Conservation (phyloP, 2,888 invertebrate genomes). For the Agrochola litura region DNA sequence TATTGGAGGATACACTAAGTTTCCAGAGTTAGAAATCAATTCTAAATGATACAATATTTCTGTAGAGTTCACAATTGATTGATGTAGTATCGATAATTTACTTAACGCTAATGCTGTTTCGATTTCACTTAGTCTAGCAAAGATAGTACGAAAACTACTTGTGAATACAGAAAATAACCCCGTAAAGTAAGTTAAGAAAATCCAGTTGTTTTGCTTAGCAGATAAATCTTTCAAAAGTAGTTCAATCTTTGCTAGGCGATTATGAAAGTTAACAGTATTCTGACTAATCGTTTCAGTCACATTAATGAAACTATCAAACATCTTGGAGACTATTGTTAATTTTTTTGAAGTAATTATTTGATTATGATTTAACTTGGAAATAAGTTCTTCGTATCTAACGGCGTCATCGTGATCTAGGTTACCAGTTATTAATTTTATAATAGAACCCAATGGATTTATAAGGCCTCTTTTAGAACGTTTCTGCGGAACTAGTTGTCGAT, state of each 20-base stretch:
- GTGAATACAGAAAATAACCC: slow-evolving; percentile 8
- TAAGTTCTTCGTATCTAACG: no score
- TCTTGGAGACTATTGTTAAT: neutral
- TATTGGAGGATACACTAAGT: no score
- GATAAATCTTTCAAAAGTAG: neutral
- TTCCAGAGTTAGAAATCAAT: no score
- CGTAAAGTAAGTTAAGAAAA: neutral
- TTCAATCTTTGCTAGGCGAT: neutral
- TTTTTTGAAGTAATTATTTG: neutral
- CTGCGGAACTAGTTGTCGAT: slow-evolving; percentile 9
- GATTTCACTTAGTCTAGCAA: slow-evolving; percentile 1
- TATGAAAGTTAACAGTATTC: neutral
- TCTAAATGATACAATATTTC: no score
- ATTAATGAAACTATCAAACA: slow-evolving; percentile 3
- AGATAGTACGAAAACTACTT: slow-evolving; percentile 1
- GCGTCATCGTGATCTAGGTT: neutral
- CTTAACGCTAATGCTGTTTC: slow-evolving; percentile 1
- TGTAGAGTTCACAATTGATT: no score
- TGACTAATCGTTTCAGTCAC: neutral
- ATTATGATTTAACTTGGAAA: neutral
- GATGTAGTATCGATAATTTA: no score
- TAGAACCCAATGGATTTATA: slow-evolving; percentile 5
- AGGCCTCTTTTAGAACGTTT: neutral
- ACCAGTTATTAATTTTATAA: slow-evolving; percentile 5
- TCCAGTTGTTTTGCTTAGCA: neutral